Percentiles rank a stretch among this genome's conserved stretches.
phyloP scores from a whole-genome alignment of 2,797 vertebrate genomes.

The Okamejei kenojei region DNA sequence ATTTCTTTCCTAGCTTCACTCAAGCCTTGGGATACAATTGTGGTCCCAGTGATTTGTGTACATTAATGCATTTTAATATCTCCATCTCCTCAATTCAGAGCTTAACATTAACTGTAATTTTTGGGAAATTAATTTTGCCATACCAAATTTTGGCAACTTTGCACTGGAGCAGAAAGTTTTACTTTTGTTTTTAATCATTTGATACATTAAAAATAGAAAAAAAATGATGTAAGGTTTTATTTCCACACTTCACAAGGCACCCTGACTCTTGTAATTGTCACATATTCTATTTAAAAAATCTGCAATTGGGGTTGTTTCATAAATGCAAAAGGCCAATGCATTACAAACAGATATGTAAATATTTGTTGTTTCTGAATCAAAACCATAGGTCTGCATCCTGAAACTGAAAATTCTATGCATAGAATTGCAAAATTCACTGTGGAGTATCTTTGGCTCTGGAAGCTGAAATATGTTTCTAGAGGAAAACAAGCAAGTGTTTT shows the following conservation, averaged over 20 bases:
- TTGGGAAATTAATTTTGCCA: neutral
- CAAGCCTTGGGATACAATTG: no score
- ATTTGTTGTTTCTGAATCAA: neutral
- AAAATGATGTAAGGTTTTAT: neutral
- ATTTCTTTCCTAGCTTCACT: no score
- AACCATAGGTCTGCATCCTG: neutral
- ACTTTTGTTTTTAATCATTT: neutral
- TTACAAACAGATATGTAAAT: neutral
- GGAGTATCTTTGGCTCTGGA: neutral
- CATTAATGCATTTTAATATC: no score
- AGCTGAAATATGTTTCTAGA: neutral
- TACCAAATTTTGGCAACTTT: neutral
- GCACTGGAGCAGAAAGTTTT: neutral
- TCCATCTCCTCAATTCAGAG: no score
- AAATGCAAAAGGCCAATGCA: neutral
- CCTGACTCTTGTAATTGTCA: neutral
- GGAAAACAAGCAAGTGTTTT: neutral
- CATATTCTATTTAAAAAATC: no score
- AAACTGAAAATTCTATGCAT: neutral
- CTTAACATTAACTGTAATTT: no score
- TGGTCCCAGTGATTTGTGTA: no score
- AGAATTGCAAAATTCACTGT: neutral
- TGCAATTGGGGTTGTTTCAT: neutral
- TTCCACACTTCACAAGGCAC: neutral
- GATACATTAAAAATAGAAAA: neutral